Percentiles rank a stretch among this genome's conserved stretches.
Conservation (phyloP, 2,888 invertebrate genomes). For the Timema podura region DNA sequence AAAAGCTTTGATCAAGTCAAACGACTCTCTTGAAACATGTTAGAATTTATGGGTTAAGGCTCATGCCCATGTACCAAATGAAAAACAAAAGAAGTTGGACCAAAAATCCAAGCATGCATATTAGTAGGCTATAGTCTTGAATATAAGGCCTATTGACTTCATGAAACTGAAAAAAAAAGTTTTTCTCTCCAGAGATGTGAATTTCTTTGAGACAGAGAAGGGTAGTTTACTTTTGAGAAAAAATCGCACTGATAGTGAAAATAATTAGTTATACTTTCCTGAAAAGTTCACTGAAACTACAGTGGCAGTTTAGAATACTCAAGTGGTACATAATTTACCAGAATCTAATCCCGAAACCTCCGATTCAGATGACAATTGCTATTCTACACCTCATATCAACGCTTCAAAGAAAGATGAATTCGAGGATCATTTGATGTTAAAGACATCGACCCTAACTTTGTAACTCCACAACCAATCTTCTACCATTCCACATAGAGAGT, state of each 20-base stretch:
- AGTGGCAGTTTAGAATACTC: background rate
- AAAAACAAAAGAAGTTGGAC: background rate
- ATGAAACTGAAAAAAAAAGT: background rate
- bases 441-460: background rate
- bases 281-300: background rate
- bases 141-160: background rate
- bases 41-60: constrained; percentile 4
- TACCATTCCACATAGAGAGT: background rate
- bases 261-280: background rate
- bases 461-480: background rate
- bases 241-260: background rate
- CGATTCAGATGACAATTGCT: background rate
- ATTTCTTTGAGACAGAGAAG: background rate
- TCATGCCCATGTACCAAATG: background rate
- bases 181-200: background rate
- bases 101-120: background rate
- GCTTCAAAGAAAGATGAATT: background rate
- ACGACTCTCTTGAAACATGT: background rate
- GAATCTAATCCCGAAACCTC: background rate
- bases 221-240: background rate
- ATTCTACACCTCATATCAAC: background rate
- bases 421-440: background rate
- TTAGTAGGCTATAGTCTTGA: background rate
- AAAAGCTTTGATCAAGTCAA: background rate
- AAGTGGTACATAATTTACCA: background rate